Base-by-base conservation (phyloP, 2,797 vertebrate species). In the Artibeus jamaicensis region DNA sequence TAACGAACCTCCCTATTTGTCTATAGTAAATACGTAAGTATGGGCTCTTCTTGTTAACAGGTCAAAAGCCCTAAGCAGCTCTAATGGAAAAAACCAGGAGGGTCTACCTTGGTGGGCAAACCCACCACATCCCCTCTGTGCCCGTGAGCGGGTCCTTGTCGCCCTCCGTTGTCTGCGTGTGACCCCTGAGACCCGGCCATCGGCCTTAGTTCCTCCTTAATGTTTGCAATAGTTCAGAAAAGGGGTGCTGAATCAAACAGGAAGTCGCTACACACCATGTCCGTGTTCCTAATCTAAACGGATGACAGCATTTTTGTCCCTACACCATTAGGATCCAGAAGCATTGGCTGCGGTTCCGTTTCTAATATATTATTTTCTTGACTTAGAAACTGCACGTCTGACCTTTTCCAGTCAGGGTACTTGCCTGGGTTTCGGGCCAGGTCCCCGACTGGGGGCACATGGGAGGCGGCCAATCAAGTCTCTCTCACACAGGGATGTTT, bases 121-220 rank as follows among this genome's bases (percentile, higher is more conserved):
- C 12, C 32, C 4, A 12, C 76, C 2, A 0, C 0, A 24, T 1
- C 57, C 39, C n/a, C 26, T 11, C 0, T 0, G 1, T 29, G 70
- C 46, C 46, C 26, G 59, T 3, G 14, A 57, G 9, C 29, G 3
- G 9, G 29, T 48, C 34, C 81, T 55, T 18, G 18, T 37, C 2
- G 0, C 2, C 48, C 16, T 15, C 4, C 22, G 0, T 18, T 70
- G n/a, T 50, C 62, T 29, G 21, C 42, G 34, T 12, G 1, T 26
- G 50, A 34, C 1, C 19, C 1, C 12, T 16, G 32, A 37, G 39
- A 48, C 42, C 37, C 24, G 12, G 44, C 34, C 68, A 29, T 19
- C 2, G 15, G 16, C 2, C 37, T 39, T n/a, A 22, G 34, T 65
- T 32, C 32, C 48, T 86, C 44, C 42, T 76, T 70, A 6, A 10